These are phyloP conservation scores for Rhimphoctona megacephalus DNA, from an alignment of 2,888 invertebrate genomes.

Conservation along the genomic window DNA sequence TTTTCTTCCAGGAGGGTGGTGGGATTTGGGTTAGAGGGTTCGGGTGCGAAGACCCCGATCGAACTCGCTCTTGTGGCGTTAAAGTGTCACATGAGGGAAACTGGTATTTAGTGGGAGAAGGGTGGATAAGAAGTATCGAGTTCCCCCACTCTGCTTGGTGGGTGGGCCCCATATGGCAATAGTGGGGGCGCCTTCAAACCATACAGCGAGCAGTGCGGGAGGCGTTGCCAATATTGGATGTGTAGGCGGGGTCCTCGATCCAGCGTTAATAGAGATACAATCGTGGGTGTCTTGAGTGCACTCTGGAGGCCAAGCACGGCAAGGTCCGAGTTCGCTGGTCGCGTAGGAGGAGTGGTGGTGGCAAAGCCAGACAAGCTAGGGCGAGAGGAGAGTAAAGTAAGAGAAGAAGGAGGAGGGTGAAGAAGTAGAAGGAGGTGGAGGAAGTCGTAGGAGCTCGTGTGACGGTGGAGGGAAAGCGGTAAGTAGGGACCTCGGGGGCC, in stretches of 20 bases:
- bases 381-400: constrained; percentile 41
- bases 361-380: constrained; percentile 56
- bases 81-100: not conserved
- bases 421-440: constrained; percentile 68
- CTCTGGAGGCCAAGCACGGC: constrained; percentile 72
- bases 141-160: constrained; percentile 17
- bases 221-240: constrained; percentile 63
- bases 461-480: constrained; percentile 74
- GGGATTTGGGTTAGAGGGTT: constrained; percentile 17
- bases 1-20: constrained; percentile 57
- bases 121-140: constrained; percentile 12
- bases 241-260: constrained; percentile 79
- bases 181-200: constrained; percentile 38
- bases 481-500: constrained; percentile 82
- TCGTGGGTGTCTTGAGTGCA: constrained; percentile 84
- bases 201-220: constrained; percentile 36
- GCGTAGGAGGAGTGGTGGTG: constrained; percentile 80
- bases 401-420: constrained; percentile 80
- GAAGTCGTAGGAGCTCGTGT: constrained; percentile 67
- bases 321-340: constrained; percentile 27
- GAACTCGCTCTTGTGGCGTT: constrained; percentile 18
- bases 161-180: not conserved
- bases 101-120: constrained; percentile 25
- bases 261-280: constrained; percentile 85
- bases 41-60: constrained; percentile 30